Evolutionary conservation across 1,140 invertebrate genomes (phyloP), one percentile per base, ranked within the genome.

Genomic region (Drosophila chauvacae): DNA sequence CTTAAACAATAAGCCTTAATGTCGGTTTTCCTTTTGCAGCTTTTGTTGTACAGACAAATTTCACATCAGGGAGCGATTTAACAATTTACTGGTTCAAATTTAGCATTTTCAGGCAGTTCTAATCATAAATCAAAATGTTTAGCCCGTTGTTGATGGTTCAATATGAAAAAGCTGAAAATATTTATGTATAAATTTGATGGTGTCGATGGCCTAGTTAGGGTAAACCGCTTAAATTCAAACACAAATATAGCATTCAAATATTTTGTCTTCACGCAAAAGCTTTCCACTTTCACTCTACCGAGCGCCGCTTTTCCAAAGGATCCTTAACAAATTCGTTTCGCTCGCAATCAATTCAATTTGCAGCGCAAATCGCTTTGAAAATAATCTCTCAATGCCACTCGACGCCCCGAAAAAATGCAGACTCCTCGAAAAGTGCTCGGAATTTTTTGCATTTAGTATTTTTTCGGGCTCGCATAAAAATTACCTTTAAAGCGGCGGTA

Each of bases 21-120:
- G 16, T 7, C 4, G 20, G 18, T 14, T 23, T 42, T 42, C 28
- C 18, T 33, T n/a, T 16, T 28, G 7, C 11, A 16, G 4, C 18
- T 59, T 58, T 53, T 57, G 28, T 42, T 45, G 10, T 33, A 10
- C 16, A 41, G 35, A 51, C 28, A 45, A 47, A 83, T 70, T 51
- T 42, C 13, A 39, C 77, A 51, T 41, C 56, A 18, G 77, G 68
- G 63, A 59, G 23, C 33, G 28, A 51, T 62, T 80, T 59, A 18
- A 28, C 7, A 65, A 79, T 80, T 81, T 79, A 71, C 61, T 84
- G 45, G 62, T 55, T 69, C 60, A 58, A 45, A 69, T 56, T 63
- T 45, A 1, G n/a, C 51, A 39, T 33, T 55, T 28, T 47, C 4
- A 13, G 28, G 6, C 26, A 55, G 47, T 47, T 61, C 28, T 28